A percentile compares a stretch with the other conserved stretches of the same genome.
phyloP scores from a whole-genome alignment of 1,140 invertebrate genomes.

The Drosophila sulfurigaster region DNA sequence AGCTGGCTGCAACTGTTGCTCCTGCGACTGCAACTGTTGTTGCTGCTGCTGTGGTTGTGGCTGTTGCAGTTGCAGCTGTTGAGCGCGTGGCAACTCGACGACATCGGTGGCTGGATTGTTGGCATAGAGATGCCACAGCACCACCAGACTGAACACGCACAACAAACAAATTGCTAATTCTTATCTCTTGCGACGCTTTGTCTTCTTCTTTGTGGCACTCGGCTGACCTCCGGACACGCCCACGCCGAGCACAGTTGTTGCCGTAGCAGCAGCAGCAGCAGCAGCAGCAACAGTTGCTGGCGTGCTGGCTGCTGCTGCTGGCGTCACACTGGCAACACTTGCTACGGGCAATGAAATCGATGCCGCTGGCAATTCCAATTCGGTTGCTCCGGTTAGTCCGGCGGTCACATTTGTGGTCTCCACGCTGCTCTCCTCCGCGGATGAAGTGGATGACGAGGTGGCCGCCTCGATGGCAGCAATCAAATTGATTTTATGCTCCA shows the following conservation, averaged over 20 bases:
- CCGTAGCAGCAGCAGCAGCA: not conserved
- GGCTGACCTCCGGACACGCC: constrained; percentile 51
- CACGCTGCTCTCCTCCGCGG: constrained; percentile 76
- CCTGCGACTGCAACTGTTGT: constrained; percentile 25
- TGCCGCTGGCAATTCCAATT: not conserved
- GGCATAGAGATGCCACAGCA: constrained; percentile 78
- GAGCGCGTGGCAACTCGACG: not conserved
- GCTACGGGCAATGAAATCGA: not conserved
- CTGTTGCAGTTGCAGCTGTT: constrained; percentile 18
- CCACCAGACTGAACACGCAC: constrained; percentile 81
- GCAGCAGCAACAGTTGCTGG: not conserved
- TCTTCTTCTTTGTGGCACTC: constrained; percentile 83
- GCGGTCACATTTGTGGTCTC: constrained; percentile 35
- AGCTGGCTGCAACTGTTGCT: not conserved
- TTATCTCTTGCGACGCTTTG: constrained; percentile 84
- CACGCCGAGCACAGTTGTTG: constrained; percentile 4
- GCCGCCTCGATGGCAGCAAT: constrained; percentile 82
- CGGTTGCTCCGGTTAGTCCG: not conserved
- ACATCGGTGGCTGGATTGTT: constrained; percentile 18
- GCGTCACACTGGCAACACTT: not conserved
- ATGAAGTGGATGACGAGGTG: constrained; percentile 77
- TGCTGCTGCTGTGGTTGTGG: constrained; percentile 10
- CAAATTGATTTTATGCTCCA: constrained; percentile 82
- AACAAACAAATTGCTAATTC: constrained; percentile 85
- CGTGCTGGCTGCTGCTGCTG: not conserved